These are phyloP conservation scores for Anagrus nilaparvatae DNA, from an alignment of 1,140 invertebrate species.

Conservation along the genomic window DNA sequence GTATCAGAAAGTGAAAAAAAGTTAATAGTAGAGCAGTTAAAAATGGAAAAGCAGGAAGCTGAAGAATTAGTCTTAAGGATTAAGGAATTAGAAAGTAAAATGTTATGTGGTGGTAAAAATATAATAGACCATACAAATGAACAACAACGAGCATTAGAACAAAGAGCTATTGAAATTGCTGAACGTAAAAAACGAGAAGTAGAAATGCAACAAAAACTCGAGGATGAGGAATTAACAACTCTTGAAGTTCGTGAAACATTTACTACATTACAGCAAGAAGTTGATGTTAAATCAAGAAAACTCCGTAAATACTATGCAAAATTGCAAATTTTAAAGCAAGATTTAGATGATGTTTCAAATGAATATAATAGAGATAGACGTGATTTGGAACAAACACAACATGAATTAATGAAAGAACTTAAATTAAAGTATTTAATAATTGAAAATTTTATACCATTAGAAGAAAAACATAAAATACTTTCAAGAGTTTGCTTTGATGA, in stretches of 20 bases:
- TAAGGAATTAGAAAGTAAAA: slow-evolving; percentile 84
- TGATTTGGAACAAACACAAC: slow-evolving; percentile 70
- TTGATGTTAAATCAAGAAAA: slow-evolving; percentile 82
- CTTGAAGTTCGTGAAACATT: slow-evolving; percentile 94
- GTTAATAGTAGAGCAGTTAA: slow-evolving; percentile 47
- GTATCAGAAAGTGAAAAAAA: slow-evolving; percentile 52
- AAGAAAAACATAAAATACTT: slow-evolving; percentile 78
- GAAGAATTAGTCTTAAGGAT: slow-evolving; percentile 73
- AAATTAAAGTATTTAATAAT: slow-evolving; percentile 82
- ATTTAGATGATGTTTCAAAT: slow-evolving; percentile 74
- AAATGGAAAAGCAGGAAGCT: slow-evolving; percentile 59
- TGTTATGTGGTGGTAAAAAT: slow-evolving; percentile 96
- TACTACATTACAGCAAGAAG: slow-evolving; percentile 86
- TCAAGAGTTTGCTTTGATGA: slow-evolving; percentile 76
- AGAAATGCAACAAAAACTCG: slow-evolving; percentile 67
- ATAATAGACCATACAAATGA: slow-evolving; percentile 94
- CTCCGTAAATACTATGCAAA: slow-evolving; percentile 45
- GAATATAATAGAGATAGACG: slow-evolving; percentile 70
- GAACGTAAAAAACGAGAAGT: slow-evolving; percentile 72
- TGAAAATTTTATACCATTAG: slow-evolving; percentile 92
- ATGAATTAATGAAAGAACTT: slow-evolving; percentile 64
- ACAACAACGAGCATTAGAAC: slow-evolving; percentile 83
- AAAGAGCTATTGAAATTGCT: slow-evolving; percentile 84
- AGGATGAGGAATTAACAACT: slow-evolving; percentile 84
- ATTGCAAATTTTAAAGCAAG: slow-evolving; percentile 47